phyloP scores from a whole-genome alignment of 2,888 invertebrate species.

The Buathra laborator region DNA sequence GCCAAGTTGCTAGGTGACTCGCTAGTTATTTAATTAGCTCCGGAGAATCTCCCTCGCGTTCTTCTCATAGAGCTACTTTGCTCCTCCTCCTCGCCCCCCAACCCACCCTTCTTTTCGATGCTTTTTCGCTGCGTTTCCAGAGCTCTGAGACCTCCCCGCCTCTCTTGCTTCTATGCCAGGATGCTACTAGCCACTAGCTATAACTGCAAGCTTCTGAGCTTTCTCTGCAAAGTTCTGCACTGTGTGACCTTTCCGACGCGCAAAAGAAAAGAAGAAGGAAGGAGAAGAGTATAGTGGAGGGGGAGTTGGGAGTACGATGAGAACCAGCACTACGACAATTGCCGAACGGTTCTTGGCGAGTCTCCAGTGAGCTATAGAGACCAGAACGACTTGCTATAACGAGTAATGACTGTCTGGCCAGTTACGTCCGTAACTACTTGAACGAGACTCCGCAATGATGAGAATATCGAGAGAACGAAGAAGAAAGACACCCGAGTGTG shows the following conservation, averaged over 20 bases:
- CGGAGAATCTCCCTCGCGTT: conserved; percentile 77
- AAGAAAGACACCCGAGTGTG: not conserved
- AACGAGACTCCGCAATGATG: conserved; percentile 36
- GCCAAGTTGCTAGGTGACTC: conserved; percentile 83
- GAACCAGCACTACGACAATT: conserved; percentile 20
- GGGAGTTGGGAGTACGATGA: not conserved
- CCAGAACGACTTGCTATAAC: conserved; percentile 50
- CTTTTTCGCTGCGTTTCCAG: conserved; percentile 69
- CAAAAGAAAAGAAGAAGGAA: not conserved
- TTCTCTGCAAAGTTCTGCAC: conserved; percentile 36
- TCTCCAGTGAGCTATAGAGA: conserved; percentile 41
- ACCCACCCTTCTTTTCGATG: conserved; percentile 50
- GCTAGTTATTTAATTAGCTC: conserved; percentile 84
- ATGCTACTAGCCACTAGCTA: not conserved
- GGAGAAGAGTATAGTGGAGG: not conserved
- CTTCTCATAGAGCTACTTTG: conserved; percentile 42
- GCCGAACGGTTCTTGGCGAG: conserved; percentile 41
- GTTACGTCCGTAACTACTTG: conserved; percentile 43
- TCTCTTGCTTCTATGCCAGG: not conserved
- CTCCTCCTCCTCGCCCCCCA: not conserved
- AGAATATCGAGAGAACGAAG: conserved; percentile 32
- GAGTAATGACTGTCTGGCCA: conserved; percentile 49
- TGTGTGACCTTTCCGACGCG: conserved; percentile 23
- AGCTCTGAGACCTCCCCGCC: not conserved
- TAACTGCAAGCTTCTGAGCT: conserved; percentile 21